Percentiles rank a stretch among this genome's conserved stretches.
Conservation (phyloP, 2,113 vertebrate species). For the Vulpes vulpes region DNA sequence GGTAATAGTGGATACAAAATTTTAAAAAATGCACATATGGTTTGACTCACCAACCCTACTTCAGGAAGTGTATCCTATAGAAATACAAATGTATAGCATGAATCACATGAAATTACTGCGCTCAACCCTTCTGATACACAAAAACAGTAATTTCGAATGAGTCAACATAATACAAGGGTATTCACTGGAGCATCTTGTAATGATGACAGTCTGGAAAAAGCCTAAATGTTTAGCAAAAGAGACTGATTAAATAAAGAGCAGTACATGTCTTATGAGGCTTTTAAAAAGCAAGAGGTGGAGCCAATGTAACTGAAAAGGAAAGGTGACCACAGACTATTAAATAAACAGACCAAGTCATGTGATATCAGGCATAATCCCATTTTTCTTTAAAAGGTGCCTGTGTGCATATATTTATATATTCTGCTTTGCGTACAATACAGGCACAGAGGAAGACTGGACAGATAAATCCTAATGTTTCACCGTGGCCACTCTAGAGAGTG, state of each 20-base stretch:
- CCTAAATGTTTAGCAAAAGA: not conserved
- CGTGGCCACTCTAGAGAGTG: not conserved
- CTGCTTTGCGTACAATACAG: not conserved
- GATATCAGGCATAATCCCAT: not conserved
- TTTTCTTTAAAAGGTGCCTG: constrained; percentile 1
- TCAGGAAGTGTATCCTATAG: not conserved
- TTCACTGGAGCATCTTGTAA: not conserved
- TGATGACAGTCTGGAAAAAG: not conserved
- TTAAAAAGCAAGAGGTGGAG: not conserved
- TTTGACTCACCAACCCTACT: not conserved
- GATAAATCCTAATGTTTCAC: not conserved
- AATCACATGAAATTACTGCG: not conserved
- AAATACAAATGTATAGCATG: not conserved
- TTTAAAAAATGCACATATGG: not conserved
- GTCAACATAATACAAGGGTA: not conserved
- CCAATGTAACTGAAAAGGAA: not conserved
- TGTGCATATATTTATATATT: not conserved
- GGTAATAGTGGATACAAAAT: not conserved
- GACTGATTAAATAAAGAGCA: not conserved
- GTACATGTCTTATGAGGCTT: not conserved
- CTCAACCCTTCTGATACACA: not conserved
- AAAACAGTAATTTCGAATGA: constrained; percentile 58
- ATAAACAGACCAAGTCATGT: not conserved
- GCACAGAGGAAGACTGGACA: not conserved
- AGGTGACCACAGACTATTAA: not conserved